These are phyloP conservation scores for Nyctibius grandis DNA, from an alignment of 2,797 vertebrate genomes.

Conservation along the genomic window DNA sequence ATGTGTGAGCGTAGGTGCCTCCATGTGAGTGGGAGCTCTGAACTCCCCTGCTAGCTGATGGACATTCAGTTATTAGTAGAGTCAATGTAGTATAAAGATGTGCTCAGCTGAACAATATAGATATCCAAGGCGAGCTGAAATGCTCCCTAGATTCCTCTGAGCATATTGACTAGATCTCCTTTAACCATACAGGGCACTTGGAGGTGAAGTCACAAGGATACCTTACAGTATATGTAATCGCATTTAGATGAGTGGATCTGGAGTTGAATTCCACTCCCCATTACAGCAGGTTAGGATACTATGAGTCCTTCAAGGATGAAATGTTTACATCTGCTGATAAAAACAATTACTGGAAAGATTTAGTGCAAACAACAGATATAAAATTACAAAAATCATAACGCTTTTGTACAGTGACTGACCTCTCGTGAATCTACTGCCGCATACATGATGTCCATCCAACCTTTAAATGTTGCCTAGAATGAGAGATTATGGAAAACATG, in stretches of 20 bases:
- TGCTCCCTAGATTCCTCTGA: background rate
- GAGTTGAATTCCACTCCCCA: background rate
- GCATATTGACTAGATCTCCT: background rate
- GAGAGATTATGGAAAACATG: background rate
- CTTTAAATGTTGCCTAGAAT: slow-evolving; percentile 78
- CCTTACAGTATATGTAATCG: background rate
- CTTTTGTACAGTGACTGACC: slow-evolving; percentile 56
- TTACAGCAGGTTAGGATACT: background rate
- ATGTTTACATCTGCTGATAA: background rate
- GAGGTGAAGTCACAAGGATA: background rate
- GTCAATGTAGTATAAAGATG: background rate
- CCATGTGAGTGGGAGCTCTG: background rate
- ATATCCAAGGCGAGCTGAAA: background rate
- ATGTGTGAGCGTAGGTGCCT: background rate
- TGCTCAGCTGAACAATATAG: background rate
- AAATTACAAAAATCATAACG: background rate
- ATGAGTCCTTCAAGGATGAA: background rate
- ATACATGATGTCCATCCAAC: slow-evolving; percentile 82
- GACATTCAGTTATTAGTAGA: background rate
- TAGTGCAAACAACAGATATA: background rate
- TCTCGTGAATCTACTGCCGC: slow-evolving; percentile 76
- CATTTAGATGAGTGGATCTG: background rate
- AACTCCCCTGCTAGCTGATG: background rate
- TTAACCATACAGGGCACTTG: background rate
- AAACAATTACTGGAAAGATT: background rate